Base-by-base conservation (phyloP, 2,113 vertebrate genomes). In the Clarias macrocephalus region DNA sequence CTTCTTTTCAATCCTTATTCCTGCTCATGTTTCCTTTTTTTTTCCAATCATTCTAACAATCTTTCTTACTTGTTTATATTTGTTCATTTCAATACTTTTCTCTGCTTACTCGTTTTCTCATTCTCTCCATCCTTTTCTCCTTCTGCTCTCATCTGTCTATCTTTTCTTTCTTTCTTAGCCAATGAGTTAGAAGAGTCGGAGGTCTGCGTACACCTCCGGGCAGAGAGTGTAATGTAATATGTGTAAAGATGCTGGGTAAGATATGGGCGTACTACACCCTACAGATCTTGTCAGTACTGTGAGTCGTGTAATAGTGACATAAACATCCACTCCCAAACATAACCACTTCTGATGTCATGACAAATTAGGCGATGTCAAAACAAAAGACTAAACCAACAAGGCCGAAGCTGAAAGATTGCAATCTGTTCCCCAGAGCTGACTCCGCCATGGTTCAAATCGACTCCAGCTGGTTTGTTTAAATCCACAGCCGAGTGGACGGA, bases 391-490 rank as follows among this genome's bases (percentile, higher is more conserved):
- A 68, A 70, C 65, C 59, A 88, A 87, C 68, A 8, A 21, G 68
- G 18, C 88, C 87, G 62, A 89, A 92, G 82, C 12, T 91, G 60
- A 88, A 82, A 91, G 92, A 93, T 92, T 92, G 91, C 37, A 86
- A 91, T 94, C 90, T 37, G 76, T 52, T 84, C 85, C 84, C 81
- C 89, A 82, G 72, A 86, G 87, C 70, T 86, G 63, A 86, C 37
- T 80, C 82, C 2, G 16, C 80, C 89, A 83, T 70, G 90, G 81
- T 70, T 91, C 84, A 93, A 93, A 93, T 91, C 59, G 92, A 89
- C 66, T 92, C 89, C 92, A 93, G 93, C 91, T 94, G 93, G 37
- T 84, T 33, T 21, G n/a, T 75, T 63, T 52, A 73, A 85, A 63
- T 42, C 30, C 42, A 16, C 76, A 30, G 86, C 82, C 82, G 30